phyloP scores from a whole-genome alignment of 1,140 invertebrate genomes.

The Lucilia cuprina region DNA sequence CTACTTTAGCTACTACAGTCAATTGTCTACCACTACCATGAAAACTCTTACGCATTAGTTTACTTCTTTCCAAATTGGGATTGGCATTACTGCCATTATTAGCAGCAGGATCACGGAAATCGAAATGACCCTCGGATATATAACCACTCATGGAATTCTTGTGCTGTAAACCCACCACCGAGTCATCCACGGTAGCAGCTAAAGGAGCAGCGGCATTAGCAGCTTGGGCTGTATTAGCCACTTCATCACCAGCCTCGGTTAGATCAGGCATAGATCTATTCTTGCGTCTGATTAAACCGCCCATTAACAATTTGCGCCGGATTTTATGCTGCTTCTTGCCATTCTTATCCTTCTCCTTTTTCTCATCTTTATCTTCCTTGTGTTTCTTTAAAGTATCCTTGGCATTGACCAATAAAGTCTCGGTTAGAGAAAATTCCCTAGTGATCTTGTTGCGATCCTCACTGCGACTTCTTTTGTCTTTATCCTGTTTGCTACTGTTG shows the following conservation, averaged over 20 bases:
- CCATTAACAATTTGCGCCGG: conserved; percentile 85
- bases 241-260: conserved; percentile 72
- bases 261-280: conserved; percentile 92
- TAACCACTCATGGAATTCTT: conserved; percentile 78
- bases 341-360: conserved; percentile 74
- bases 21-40: conserved; percentile 83
- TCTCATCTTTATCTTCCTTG: conserved; percentile 71
- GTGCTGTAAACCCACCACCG: conserved; percentile 69
- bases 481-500: conserved; percentile 56
- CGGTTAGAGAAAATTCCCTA: conserved; percentile 72
- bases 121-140: conserved; percentile 85
- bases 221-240: conserved; percentile 40
- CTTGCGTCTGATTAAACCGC: conserved; percentile 84
- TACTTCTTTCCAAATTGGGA: conserved; percentile 84
- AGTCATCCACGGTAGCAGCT: conserved; percentile 76
- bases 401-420: conserved; percentile 65
- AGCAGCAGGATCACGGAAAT: conserved; percentile 66
- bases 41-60: conserved; percentile 88
- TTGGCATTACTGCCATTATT: conserved; percentile 65
- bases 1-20: conserved; percentile 79
- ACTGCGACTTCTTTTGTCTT: conserved; percentile 80
- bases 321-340: conserved; percentile 92
- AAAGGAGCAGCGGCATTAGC: conserved; percentile 60
- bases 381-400: conserved; percentile 70
- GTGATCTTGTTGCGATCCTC: conserved; percentile 79